Conservation (phyloP, 2,797 vertebrate genomes). For the Podargus strigoides region DNA sequence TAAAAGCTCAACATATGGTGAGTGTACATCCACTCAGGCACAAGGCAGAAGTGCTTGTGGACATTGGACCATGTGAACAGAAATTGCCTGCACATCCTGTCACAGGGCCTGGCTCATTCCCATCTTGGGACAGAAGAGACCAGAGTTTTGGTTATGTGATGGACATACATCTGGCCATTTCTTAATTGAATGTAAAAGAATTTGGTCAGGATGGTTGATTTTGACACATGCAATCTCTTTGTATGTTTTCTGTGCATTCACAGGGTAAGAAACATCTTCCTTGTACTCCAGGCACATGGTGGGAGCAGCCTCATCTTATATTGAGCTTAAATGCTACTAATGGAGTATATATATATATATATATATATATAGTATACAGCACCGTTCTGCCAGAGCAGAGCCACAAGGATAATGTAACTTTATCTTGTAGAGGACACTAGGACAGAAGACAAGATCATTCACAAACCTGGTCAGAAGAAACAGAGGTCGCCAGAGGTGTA, state of each 20-base stretch:
- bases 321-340: neutral
- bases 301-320: neutral
- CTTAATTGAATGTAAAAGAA: neutral
- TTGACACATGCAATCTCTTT: neutral
- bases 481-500: neutral
- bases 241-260: neutral
- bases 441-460: neutral
- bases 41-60: neutral
- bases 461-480: neutral
- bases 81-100: neutral
- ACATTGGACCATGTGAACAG: neutral
- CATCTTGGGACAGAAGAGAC: neutral
- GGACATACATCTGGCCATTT: neutral
- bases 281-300: neutral
- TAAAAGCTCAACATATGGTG: neutral
- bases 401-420: neutral
- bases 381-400: neutral
- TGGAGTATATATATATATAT: neutral
- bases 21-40: neutral
- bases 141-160: neutral
- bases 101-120: neutral
- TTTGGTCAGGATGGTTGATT: neutral
- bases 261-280: neutral
- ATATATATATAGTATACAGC: too few species aligned
- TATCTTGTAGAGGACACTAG: neutral